Base-by-base conservation (phyloP, 2,113 vertebrate genomes). In the Plotosus lineatus region DNA sequence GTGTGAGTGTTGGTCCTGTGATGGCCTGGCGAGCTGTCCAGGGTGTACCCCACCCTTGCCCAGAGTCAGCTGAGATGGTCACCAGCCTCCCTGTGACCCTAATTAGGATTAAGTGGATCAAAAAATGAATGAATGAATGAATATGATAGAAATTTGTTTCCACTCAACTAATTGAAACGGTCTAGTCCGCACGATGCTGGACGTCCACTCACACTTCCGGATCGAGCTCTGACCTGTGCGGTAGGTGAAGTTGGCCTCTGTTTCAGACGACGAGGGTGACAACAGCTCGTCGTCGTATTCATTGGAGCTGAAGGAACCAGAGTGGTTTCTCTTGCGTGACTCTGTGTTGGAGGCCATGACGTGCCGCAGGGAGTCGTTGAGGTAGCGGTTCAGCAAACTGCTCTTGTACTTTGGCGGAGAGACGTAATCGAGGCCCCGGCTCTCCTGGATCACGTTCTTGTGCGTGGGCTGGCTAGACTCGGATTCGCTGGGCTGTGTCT, bases 391-490 rank as follows among this genome's bases (percentile, higher is more conserved):
- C 90, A 99, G 87, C 88, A 99, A 93, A 83, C 97, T 96, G 94
- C 93, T 99, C 93, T 99, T 99, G 91, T 99, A 99, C 86, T 99
- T 99, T 26, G 98, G 97, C 51, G 96, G 96, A 1, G 97, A 96
- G 31, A 94, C 92, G 0, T 95, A 93, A 92, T 97, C 96, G 84
- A 95, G 92, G 36, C 91, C 94, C 7, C 93, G 89, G 83, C 86
- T 91, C 86, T 94, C 94, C 86, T 94, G 94, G 84, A 96, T 93
- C 82, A 90, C 93, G 17, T 91, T 90, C 83, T 95, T 94, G 88
- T 95, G 95, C 75, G 91, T 91, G 4, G 95, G 93, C 84, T 95
- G 93, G 87, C 86, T 92, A 83, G 96, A 96, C 88, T 92, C 92
- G 71, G 93, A 94, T 85, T 94, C 94, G 80, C 90, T 91, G 81